These are phyloP conservation scores for Larimichthys polyactis DNA, from an alignment of 2,113 vertebrate genomes.

Conservation along the genomic window DNA sequence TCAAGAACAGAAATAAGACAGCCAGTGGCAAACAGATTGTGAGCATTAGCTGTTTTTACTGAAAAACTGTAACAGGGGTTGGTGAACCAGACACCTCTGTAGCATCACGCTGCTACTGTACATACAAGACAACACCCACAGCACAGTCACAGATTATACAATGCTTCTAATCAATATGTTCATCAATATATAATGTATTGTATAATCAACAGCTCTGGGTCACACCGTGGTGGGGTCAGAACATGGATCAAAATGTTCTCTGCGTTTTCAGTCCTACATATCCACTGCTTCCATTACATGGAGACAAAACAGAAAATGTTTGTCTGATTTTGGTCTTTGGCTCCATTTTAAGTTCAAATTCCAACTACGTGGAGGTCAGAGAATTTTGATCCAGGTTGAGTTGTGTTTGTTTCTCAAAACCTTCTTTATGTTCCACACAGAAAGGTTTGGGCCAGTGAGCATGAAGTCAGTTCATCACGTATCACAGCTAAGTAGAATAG, in stretches of 20 bases:
- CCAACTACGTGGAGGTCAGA: background rate
- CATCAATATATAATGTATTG: conserved; percentile 41
- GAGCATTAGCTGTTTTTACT: conserved; percentile 66
- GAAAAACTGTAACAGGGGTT: conserved; percentile 63
- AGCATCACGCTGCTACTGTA: conserved; percentile 59
- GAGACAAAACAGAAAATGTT: background rate
- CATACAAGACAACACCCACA: conserved; percentile 67
- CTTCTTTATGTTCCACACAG: background rate
- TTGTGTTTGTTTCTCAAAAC: background rate
- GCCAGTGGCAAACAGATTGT: conserved; percentile 13
- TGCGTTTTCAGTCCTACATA: background rate
- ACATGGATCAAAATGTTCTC: conserved; percentile 3
- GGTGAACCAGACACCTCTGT: conserved; percentile 62
- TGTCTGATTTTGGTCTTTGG: background rate
- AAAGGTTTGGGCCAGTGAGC: conserved; percentile 5
- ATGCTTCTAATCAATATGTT: conserved; percentile 52
- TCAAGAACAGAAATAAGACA: background rate
- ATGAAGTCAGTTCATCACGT: background rate
- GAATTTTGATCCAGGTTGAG: background rate
- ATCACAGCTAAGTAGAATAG: background rate
- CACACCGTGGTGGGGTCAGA: background rate
- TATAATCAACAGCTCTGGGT: conserved; percentile 52
- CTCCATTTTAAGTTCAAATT: background rate
- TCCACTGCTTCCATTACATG: background rate
- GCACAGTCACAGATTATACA: conserved; percentile 63